Evolutionary conservation across 2,113 vertebrate species (phyloP), one percentile per base, ranked within the genome.

Genomic region (Thryonomys swinderianus): DNA sequence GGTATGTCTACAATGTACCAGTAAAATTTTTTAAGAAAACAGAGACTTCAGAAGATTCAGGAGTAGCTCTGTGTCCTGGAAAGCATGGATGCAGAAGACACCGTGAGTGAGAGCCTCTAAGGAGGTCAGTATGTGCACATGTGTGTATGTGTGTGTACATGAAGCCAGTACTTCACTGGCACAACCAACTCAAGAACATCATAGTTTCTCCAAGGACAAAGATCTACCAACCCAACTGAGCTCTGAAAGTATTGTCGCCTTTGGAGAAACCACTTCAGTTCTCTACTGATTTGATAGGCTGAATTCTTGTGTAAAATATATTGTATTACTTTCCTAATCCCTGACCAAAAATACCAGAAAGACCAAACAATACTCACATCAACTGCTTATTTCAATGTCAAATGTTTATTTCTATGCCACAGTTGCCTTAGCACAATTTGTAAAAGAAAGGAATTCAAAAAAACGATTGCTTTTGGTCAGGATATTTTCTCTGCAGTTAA

Each of bases 381-480:
- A 57, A 95, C 71, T 89, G 69, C 93, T 96, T 96, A 94, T 96
- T 97, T 97, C 96, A 97, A 96, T 97, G 97, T 96, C 97, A 98
- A 98, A 98, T 97, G 96, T 98, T 98, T 98, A 98, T 98, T 97
- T 96, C 94, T 96, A 96, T 96, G 84, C 88, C 94, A 87, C 90
- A 96, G 88, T 95, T 92, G 95, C 85, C 96, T 97, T 87, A 96
- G 96, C 93, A 96, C 93, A 96, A 98, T 97, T 96, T 96, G 93
- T 90, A 96, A 98, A 97, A 88, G 87, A 91, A 95, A 96, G 64
- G 83, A 97, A 95, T 89, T 88, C 12, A 51, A 85, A 83, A 1
- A 21, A 84, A 90, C 20, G 62, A 79, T 90, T 89, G 64, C 73
- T 96, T 95, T 95, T 69, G 18, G 91, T 95, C 90, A 95, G 95